Evolutionary conservation across 2,888 invertebrate species (phyloP).

Genomic region (Lasius fuliginosus): DNA sequence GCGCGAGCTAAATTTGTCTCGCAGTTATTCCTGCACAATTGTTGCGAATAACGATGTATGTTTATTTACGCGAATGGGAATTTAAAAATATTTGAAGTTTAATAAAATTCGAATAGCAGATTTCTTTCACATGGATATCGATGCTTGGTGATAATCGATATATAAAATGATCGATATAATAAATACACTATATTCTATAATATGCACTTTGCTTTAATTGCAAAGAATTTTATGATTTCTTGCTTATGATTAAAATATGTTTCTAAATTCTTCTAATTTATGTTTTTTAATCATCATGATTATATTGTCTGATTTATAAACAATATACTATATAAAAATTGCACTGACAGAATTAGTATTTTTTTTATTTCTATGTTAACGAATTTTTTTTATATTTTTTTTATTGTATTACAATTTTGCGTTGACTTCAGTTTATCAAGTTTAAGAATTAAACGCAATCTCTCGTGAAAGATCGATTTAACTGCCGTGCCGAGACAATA

Average conservation of each 20-base stretch:
- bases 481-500: slow-evolving; percentile 68
- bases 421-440: not conserved
- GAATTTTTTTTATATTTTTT: not conserved
- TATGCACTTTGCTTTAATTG: not conserved
- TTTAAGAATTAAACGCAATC: not conserved
- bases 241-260: not conserved
- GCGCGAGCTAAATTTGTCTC: not conserved
- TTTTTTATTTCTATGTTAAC: not conserved
- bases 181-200: not conserved
- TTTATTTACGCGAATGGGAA: not conserved
- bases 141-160: not conserved
- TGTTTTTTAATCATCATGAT: not conserved
- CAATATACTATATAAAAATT: not conserved
- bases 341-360: not conserved
- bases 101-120: not conserved
- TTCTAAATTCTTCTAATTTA: not conserved
- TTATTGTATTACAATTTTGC: not conserved
- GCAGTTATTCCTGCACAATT: not conserved
- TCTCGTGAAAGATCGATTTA: slow-evolving; percentile 35
- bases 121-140: not conserved
- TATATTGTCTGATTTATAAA: slow-evolving; percentile 9
- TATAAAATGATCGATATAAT: not conserved
- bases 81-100: not conserved
- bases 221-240: not conserved
- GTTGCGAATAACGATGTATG: not conserved